Conservation (phyloP, 2,797 vertebrate genomes). For the Capromys pilorides region DNA sequence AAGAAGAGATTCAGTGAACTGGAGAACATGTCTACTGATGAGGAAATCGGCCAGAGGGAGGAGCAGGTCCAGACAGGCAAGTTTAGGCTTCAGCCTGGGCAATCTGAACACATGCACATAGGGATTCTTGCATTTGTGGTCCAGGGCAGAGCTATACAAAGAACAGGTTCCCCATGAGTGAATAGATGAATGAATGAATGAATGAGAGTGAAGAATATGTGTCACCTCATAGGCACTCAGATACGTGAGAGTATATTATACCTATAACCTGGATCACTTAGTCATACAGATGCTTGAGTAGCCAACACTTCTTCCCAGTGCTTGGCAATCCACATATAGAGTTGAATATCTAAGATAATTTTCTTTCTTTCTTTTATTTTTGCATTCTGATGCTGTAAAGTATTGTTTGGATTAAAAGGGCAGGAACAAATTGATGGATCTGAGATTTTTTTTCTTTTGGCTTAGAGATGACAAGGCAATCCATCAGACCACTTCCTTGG, state of each 20-base stretch:
- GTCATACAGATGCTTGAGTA: neutral
- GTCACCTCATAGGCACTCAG: neutral
- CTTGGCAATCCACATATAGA: constrained; percentile 37
- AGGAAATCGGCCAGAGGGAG: neutral
- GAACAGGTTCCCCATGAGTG: neutral
- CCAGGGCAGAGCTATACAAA: neutral
- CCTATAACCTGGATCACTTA: constrained; percentile 5
- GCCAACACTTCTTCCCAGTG: neutral
- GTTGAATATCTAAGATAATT: constrained; percentile 71
- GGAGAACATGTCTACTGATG: neutral
- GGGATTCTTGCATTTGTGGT: neutral
- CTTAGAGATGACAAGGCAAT: constrained; percentile 80
- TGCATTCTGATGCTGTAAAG: constrained; percentile 70
- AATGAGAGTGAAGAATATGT: neutral
- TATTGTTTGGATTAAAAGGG: constrained; percentile 82
- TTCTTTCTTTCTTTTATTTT: too few species aligned
- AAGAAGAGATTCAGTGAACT: neutral
- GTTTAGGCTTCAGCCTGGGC: neutral
- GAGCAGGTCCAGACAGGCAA: neutral
- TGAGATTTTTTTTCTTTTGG: constrained; percentile 78
- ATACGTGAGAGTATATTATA: neutral
- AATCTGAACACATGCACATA: rapidly evolving
- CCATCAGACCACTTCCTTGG: constrained; percentile 80
- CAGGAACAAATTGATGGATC: constrained; percentile 80
- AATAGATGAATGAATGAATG: neutral